Conservation (phyloP, 2,113 vertebrate genomes). For the Vidua chalybeata region DNA sequence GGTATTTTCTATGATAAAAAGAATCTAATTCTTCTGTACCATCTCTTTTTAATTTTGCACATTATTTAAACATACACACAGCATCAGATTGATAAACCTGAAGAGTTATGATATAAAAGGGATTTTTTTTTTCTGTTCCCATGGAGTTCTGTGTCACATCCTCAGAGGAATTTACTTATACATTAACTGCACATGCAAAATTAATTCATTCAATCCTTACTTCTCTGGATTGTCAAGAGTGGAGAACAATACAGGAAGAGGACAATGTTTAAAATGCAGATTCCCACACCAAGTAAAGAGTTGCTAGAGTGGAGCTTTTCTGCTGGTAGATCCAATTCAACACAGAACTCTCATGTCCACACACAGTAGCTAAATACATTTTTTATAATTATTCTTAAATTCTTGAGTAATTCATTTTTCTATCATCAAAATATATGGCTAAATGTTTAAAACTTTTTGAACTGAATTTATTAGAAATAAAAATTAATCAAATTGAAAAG, state of each 20-base stretch:
- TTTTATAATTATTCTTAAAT: background rate
- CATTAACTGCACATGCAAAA: background rate
- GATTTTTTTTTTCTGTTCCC: background rate
- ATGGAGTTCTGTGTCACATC: background rate
- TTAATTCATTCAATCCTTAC: background rate
- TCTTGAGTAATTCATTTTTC: background rate
- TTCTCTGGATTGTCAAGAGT: background rate
- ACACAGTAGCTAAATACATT: background rate
- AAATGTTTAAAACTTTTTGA: background rate
- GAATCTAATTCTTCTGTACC: background rate
- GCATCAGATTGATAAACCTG: background rate
- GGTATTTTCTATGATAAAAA: background rate
- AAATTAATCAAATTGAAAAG: background rate
- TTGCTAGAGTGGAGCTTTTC: background rate
- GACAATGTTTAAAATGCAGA: background rate
- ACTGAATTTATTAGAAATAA: background rate
- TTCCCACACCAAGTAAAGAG: accelerated
- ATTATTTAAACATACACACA: background rate
- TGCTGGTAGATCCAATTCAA: background rate
- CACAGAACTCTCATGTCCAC: background rate
- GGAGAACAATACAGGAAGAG: background rate
- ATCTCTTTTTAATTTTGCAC: background rate
- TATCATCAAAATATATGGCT: background rate
- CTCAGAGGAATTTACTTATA: background rate
- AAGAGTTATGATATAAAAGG: background rate